Base-by-base conservation (phyloP, 92 coral and sea anemone species). In the Galaxea fascicularis region DNA sequence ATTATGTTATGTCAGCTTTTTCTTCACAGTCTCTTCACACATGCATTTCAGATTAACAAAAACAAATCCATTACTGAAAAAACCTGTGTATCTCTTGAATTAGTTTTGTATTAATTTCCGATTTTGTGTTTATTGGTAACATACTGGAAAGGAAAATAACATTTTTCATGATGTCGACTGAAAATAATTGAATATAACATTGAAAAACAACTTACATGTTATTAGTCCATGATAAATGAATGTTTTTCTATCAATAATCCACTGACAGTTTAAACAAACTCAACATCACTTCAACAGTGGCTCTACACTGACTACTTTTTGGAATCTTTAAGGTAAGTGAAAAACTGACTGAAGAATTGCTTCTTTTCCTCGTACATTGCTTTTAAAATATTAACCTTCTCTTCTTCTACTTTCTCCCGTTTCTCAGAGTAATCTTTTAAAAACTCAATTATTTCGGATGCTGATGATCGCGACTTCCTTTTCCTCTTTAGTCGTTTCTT, bases 331-430 rank as follows among this genome's bases (percentile, higher is more conserved):
- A 71, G 56, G 54, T 4, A 41, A 41, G 76, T 20, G 24, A 68
- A 72, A 30, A 80, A 80, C 16, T 67, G 60, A 30, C 78, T 68
- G 18, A 65, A 69, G 44, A 82, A 69, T 27, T 82, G 52, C 52
- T 70, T 52, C 62, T 82, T 82, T 66, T 69, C 80, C 46, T 81
- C 86, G 45, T 44, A 65, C 86, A 81, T 69, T 45, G 70, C 78
- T 74, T 65, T 78, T 60, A 78, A 41, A 17, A 62, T 45, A 28
- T 65, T 69, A 4, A 80, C 20, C 71, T 54, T 83, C 58, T 83
- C 78, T 24, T 71, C 81, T 20, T 83, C 87, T 9, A 41, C 62
- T 24, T 71, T 62, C 62, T 52, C 81, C 53, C 58, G 59, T 83
- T 83, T 83, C 53, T 83, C 81, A 9, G 30, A 11, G 29, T 72